A percentile compares a stretch with the other conserved stretches of the same genome.
Conservation (phyloP, 2,113 vertebrate species). For the Macroglossus sobrinus region DNA sequence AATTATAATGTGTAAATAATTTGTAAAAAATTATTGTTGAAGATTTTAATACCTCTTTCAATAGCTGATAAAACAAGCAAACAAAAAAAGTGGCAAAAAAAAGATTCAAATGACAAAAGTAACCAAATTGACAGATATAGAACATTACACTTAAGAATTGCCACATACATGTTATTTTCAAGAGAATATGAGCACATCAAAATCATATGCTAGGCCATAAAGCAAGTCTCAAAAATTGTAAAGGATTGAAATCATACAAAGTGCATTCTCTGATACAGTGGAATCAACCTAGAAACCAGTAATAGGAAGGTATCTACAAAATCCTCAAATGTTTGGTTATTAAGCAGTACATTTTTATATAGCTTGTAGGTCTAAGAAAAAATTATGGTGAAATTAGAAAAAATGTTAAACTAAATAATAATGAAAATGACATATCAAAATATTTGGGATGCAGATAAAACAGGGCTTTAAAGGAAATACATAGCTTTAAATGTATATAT, state of each 20-base stretch:
- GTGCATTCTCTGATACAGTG: background rate
- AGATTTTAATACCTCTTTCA: background rate
- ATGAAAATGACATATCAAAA: conserved; percentile 32
- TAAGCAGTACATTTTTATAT: background rate
- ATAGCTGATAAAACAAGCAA: background rate
- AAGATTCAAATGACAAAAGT: background rate
- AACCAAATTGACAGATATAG: background rate
- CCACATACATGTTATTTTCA: background rate
- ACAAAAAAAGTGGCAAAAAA: background rate
- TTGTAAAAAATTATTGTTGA: background rate
- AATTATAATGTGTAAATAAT: background rate
- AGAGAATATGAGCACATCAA: background rate
- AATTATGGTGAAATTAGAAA: background rate
- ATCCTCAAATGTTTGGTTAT: background rate
- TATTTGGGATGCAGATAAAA: background rate
- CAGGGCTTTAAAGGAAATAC: background rate
- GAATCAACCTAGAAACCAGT: background rate
- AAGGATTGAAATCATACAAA: background rate
- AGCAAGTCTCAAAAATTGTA: background rate
- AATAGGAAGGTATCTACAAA: background rate
- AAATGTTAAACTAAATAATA: background rate
- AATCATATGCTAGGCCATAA: background rate
- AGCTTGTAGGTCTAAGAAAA: background rate
- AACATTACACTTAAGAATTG: background rate
- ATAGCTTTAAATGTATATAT: background rate